Conservation (phyloP, 2,797 vertebrate species). For the Myiotriccus ornatus region DNA sequence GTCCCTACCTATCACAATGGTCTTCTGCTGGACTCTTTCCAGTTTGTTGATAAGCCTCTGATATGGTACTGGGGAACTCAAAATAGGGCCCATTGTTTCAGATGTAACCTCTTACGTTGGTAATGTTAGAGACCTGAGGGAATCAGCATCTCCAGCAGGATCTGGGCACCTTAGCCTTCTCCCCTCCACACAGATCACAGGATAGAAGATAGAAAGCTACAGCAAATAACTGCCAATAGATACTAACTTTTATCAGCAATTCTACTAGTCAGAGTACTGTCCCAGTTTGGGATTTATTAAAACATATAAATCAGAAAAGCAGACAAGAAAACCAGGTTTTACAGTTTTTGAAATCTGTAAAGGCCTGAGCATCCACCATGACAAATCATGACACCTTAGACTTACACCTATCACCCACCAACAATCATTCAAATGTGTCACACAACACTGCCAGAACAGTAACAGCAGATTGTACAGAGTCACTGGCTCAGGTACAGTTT, state of each 20-base stretch:
- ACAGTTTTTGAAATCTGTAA: not conserved
- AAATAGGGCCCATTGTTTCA: not conserved
- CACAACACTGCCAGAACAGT: not conserved
- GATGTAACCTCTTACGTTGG: not conserved
- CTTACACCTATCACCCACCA: not conserved
- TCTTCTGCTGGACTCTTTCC: not conserved
- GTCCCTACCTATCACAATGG: not conserved
- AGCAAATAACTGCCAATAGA: not conserved
- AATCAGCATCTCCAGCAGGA: not conserved
- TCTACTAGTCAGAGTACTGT: not conserved
- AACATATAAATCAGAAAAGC: not conserved
- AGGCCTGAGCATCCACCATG: not conserved
- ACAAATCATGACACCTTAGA: not conserved
- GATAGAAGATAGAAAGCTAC: not conserved
- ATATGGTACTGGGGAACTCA: not conserved
- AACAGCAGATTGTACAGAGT: not conserved
- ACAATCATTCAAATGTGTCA: not conserved
- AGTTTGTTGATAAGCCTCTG: not conserved
- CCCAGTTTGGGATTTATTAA: not conserved
- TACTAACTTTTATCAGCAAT: not conserved
- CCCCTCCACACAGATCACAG: not conserved
- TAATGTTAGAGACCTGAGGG: not conserved
- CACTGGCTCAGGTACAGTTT: not conserved
- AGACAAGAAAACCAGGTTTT: not conserved
- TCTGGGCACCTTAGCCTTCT: not conserved